Evolutionary conservation across 2,113 vertebrate genomes (phyloP), one percentile per base, ranked within the genome.

Genomic region (Alethe castanea): DNA sequence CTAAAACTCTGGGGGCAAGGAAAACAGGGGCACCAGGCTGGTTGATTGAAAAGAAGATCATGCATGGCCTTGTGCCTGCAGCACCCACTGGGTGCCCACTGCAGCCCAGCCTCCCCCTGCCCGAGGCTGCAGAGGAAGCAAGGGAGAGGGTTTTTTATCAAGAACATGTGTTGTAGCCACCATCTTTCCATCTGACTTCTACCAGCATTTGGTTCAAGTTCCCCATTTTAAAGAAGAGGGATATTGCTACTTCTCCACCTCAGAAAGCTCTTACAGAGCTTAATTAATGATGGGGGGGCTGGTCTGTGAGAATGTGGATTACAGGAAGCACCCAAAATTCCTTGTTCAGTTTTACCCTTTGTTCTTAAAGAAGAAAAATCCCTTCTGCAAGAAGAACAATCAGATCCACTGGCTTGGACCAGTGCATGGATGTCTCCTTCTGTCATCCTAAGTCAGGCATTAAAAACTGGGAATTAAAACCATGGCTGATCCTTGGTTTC

Each of bases 221-320:
- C 94, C 66, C 50, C 56, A 61, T 89, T 83, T 52, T 69, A 29
- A 72, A 92, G 70, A 72, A 78, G 65, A 61, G 84, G 62, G 59
- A 64, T 53, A 82, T 70, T 76, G 62, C 53, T 47, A 88, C 81
- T 94, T 97, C 95, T 84, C 57, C 84, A 80, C 53, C 78, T 82
- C 86, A 50, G 73, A 79, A 65, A 36, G 65, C 60, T 8, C 2
- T 22, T 26, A 45, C 0, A 4, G 81, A 40, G 31, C 36, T 48
- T 2, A n/a, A 64, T 65, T 57, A 90, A 45, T 45, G 65, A 31
- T 11, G 42, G 45, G 40, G 50, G 0, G 0, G 47, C 86, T 94
- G 36, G 54, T 45, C 48, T 76, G 81, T 54, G 73, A 79, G 81
- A 87, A 54, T 10, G 42, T 5, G 24, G 54, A 28, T 47, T 91